Evolutionary conservation across 2,113 vertebrate genomes (phyloP), one percentile per base, ranked within the genome.

Genomic region (Nycticebus coucang): DNA sequence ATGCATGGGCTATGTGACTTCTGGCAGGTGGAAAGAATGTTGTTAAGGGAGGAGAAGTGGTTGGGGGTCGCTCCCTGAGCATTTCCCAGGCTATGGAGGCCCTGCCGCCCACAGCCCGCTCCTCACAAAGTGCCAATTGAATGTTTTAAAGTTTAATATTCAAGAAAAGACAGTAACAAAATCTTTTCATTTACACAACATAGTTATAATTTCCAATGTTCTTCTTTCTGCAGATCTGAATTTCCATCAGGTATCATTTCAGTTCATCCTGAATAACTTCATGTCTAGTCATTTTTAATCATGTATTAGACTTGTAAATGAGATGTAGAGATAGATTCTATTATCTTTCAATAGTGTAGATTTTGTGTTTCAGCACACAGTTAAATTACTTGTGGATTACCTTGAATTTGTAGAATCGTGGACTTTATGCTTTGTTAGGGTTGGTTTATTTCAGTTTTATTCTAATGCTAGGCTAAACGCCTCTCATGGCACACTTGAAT

Each of bases 71-170:
- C 45, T 50, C 45, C 45, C 45, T 50, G 45, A 50, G 10, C 8
- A 50, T 50, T 50, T 50, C 45, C 8, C 45, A 50, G 45, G 45
- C 8, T 50, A 10, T 50, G 45, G 45, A 10, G 8, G 7, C 45
- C 45, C 45, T 50, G 45, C 45, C 45, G 10, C 45, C 45, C 45
- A 50, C 45, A 50, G 45, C 45, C 45, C 45, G 8, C 10, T 50
- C 45, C 10, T 41, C 41, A 9, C 45, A 50, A 50, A 50, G 45
- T 9, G 9, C 45, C 12, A 28, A 5, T 66, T 92, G 60, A 87
- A 78, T 77, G 64, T 93, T 96, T 79, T 59, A 92, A 41, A 72
- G 84, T 92, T 88, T 81, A 89, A 45, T 41, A 41, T 41, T 41
- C 41, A 41, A 41, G 33, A 83, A 82, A 68, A 7, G 14, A 55